Conservation (phyloP, 2,888 invertebrate species). For the Agapostemon virescens region DNA sequence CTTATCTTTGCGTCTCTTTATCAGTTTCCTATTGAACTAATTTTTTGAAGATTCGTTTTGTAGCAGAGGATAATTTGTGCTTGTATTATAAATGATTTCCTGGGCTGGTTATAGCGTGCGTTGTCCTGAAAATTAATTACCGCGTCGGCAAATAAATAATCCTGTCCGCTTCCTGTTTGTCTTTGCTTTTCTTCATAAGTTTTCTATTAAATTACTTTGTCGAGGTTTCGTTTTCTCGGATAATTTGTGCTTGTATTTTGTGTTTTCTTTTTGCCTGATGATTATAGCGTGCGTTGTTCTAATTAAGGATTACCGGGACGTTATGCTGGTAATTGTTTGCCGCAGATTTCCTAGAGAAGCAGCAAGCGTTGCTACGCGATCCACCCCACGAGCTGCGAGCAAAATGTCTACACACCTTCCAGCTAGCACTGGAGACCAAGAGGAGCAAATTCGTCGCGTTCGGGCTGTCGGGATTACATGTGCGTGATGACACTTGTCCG, state of each 20-base stretch:
- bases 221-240: too few relatives aligned
- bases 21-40: background rate
- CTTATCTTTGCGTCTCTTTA: background rate
- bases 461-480: conserved; percentile 94
- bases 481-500: conserved; percentile 81
- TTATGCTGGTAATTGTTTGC: background rate
- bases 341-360: conserved; percentile 89
- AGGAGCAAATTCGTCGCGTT: conserved; percentile 91
- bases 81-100: too few relatives aligned
- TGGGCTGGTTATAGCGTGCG: too few relatives aligned
- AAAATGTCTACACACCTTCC: conserved; percentile 91
- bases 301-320: background rate
- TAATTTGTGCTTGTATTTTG: background rate
- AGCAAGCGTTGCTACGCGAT: conserved; percentile 89
- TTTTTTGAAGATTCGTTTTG: background rate
- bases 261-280: background rate
- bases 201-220: too few relatives aligned
- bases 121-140: background rate
- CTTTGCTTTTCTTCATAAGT: too few relatives aligned
- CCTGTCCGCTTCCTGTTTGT: too few relatives aligned
- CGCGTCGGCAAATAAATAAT: too few relatives aligned
- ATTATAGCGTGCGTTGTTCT: background rate
- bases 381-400: conserved; percentile 92
- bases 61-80: background rate
- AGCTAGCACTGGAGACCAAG: conserved; percentile 93